Conservation (phyloP, 2,888 invertebrate genomes). For the Eristalis pertinax region DNA sequence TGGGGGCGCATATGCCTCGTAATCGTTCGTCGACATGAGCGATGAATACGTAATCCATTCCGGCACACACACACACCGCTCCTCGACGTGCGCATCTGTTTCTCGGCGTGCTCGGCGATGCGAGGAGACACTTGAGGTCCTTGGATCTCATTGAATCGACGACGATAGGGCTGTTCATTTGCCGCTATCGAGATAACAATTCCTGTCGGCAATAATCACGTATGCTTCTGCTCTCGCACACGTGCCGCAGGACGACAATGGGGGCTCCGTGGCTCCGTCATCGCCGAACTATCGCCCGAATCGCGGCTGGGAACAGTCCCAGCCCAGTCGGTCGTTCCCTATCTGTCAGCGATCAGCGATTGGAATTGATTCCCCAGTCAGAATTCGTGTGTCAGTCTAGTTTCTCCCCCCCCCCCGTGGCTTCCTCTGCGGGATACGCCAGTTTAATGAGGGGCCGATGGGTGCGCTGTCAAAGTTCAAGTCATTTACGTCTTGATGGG, state of each 20-base stretch:
- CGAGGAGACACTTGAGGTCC: not conserved
- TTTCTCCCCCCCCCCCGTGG: not conserved
- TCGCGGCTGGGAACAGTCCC: not conserved
- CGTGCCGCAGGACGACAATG: not conserved
- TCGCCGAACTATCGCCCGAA: not conserved
- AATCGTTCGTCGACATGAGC: not conserved
- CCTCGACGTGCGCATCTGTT: not conserved
- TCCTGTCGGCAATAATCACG: not conserved
- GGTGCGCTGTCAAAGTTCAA: slow-evolving; percentile 31
- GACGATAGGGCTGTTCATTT: slow-evolving; percentile 7
- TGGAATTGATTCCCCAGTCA: not conserved
- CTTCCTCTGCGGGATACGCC: not conserved
- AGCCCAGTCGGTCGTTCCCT: not conserved
- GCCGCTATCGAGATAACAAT: slow-evolving; percentile 7
- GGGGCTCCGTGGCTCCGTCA: not conserved
- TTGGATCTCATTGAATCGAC: not conserved
- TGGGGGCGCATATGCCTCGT: not conserved
- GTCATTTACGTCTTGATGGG: slow-evolving; percentile 26
- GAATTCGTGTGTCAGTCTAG: not conserved
- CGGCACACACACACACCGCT: not conserved
- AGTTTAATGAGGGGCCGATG: not conserved
- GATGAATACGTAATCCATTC: slow-evolving; percentile 10
- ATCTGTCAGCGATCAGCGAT: not conserved
- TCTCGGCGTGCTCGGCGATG: not conserved
- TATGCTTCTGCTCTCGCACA: not conserved